Evolutionary conservation across 2,113 vertebrate species (phyloP).

Genomic region (Mesocricetus auratus): DNA sequence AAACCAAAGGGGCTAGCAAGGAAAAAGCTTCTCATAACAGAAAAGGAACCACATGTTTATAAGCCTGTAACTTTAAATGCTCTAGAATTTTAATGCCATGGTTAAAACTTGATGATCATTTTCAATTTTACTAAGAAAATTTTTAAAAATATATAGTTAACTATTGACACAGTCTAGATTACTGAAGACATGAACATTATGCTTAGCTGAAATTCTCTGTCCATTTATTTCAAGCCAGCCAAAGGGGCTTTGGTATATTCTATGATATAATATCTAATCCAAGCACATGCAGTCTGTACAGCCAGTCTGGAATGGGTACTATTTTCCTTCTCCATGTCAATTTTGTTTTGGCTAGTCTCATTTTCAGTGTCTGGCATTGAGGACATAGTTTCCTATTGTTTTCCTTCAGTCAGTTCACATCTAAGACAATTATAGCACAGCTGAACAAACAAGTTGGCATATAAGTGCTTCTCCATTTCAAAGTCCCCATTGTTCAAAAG

Average conservation of each 20-base stretch:
- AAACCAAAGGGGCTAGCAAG: too few species aligned
- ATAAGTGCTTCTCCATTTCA: slow-evolving; percentile 47
- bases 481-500: slow-evolving; percentile 55
- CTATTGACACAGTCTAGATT: background rate
- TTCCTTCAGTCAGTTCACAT: slow-evolving; percentile 56
- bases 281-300: background rate
- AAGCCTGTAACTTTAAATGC: background rate
- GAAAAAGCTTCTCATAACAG: too few species aligned
- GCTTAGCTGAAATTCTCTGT: background rate
- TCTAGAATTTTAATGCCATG: background rate
- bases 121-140: background rate
- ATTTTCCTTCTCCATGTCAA: background rate
- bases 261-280: background rate
- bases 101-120: background rate
- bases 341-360: slow-evolving; percentile 54
- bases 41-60: background rate
- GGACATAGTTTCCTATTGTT: slow-evolving; percentile 47
- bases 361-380: slow-evolving; percentile 6
- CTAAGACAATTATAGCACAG: slow-evolving; percentile 71
- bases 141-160: background rate
- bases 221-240: background rate
- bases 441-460: slow-evolving; percentile 64
- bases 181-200: background rate
- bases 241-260: background rate
- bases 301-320: background rate